phyloP scores from a whole-genome alignment of 2,113 vertebrate genomes.

The Ameiurus melas region DNA sequence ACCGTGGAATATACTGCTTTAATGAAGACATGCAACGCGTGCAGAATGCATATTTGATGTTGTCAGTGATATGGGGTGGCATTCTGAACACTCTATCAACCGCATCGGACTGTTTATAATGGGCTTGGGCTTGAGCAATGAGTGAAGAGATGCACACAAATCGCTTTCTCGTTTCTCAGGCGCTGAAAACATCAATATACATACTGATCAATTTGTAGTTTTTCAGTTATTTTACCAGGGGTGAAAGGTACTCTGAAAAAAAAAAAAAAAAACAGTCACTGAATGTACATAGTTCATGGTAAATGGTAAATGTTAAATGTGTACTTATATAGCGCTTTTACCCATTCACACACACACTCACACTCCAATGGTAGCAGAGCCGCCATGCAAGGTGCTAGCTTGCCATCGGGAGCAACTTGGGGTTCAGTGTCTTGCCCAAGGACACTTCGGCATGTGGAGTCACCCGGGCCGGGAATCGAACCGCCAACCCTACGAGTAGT shows the following conservation, averaged over 20 bases:
- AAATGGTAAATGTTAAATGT: too few relatives aligned
- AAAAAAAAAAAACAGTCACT: not conserved
- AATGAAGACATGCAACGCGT: not conserved
- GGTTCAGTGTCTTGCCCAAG: too few relatives aligned
- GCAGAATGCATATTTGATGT: not conserved
- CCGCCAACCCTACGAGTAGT: too few relatives aligned
- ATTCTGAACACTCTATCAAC: not conserved
- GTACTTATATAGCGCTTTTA: too few relatives aligned
- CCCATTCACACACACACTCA: too few relatives aligned
- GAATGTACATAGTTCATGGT: not conserved
- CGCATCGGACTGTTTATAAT: not conserved
- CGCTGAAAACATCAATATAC: not conserved
- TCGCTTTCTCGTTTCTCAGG: not conserved
- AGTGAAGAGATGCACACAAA: not conserved
- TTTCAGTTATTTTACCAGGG: not conserved
- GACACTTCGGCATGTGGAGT: too few relatives aligned
- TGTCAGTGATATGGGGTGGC: not conserved
- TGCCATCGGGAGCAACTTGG: too few relatives aligned
- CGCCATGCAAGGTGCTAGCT: too few relatives aligned
- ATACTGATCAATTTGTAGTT: not conserved
- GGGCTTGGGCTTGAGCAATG: not conserved
- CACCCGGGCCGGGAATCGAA: too few relatives aligned
- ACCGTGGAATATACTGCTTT: not conserved
- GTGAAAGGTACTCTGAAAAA: not conserved
- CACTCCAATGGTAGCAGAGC: too few relatives aligned